Evolutionary conservation across 2,888 invertebrate genomes (phyloP), one percentile per base, ranked within the genome.

Genomic region (Aricia artaxerxes): DNA sequence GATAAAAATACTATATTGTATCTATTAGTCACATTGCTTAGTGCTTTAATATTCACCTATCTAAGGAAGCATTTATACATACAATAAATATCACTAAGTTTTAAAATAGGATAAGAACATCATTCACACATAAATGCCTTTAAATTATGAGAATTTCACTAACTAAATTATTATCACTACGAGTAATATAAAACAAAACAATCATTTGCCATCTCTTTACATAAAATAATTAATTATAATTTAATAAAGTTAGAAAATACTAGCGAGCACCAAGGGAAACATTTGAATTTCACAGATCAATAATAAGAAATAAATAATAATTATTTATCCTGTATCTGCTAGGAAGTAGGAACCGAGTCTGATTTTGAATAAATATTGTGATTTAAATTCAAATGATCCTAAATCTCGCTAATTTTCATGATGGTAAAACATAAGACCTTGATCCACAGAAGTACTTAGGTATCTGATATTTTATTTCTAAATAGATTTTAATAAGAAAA

Each of bases 401-500:
- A 38, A 38, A 69, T 13, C 6, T 69, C 11, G 6, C 13, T 5
- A 69, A 69, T 13, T 9, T 38, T 69, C 13, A 69, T 35, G 1
- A 35, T 13, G 35, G 6, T 4, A 35, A 35, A 38, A 69, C 35
- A 69, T 16, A 35, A 31, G 4, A 11, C 16, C 35, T 13, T 69
- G 69, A 69, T 35, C 69, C 69, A 35, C 13, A 2, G 69, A 69
- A 69, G 35, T 69, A 38, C 24, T 69, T 38, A 9, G 9, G 49
- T 73, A 44, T 4, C 13, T 75, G 11, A n/a, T 31, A 31, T 13
- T 24, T 75, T 31, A 31, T 13, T 24, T 75, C 16, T 76, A 57
- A 76, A 76, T 35, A 57, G 31, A 35, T 35, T 31, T 5, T 57
- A 85, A 84, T 82, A 81, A 79, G 82, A 77, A 73, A 78, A 83